Evolutionary conservation across 2,797 vertebrate genomes (phyloP), one percentile per base, ranked within the genome.

Genomic region (Intellagama lesueurii): DNA sequence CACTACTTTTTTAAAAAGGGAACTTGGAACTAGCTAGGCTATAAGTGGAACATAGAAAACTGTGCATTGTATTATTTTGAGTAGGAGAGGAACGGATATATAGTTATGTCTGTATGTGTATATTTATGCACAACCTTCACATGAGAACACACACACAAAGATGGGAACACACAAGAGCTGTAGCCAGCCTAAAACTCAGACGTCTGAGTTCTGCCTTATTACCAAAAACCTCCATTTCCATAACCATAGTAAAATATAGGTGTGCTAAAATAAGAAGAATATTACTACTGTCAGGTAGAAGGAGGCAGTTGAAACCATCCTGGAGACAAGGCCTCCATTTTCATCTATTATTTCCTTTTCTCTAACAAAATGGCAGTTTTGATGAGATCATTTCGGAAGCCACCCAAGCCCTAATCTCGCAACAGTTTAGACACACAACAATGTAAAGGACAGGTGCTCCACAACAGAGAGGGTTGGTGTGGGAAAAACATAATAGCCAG

Each of bases 371-470:
- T 92, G 93, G 56, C 6, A 78, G 66, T 88, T 64, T 35, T 81
- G 26, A 22, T 79, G 76, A 90, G 87, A 93, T 87, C 88, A 81
- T 94, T 94, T 94, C 95, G 92, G 88, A 93, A 83, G 91, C 30
- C 86, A 30, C 86, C 89, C 91, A 93, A 95, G 77, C 66, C 24
- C 87, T 81, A 91, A 85, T 93, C 90, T 94, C 79, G 88, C 90
- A 81, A 81, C 87, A 56, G 32, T 66, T 92, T 92, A 92, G 90
- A 92, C 83, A 22, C 60, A 90, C 60, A 92, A 30, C 90, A 91
- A 49, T 64, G 66, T 89, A 91, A 94, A 95, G 83, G 95, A 91
- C 52, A 91, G 88, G 94, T 79, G 90, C 82, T 87, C 85, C 88
- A 89, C 89, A 85, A 93, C 66, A 79, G 86, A 89, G 93, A 91